These are phyloP conservation scores for Cynocephalus volans DNA, from an alignment of 2,113 vertebrate genomes.

Conservation along the genomic window DNA sequence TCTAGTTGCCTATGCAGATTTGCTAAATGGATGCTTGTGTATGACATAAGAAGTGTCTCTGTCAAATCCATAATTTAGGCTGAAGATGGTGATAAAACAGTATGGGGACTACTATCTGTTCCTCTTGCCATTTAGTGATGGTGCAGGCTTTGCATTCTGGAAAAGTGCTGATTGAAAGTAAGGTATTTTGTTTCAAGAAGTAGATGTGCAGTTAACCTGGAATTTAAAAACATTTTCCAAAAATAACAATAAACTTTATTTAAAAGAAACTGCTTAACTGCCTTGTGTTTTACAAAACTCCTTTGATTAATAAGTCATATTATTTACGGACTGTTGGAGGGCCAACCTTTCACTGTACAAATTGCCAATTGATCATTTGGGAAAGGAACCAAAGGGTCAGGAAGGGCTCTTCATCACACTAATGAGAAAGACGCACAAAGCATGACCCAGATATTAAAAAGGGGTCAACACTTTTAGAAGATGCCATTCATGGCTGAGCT, in stretches of 20 bases:
- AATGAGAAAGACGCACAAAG: constrained; percentile 67
- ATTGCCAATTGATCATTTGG: neutral
- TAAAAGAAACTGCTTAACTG: neutral
- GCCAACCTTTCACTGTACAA: constrained; percentile 47
- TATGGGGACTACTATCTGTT: neutral
- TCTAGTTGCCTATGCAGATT: neutral
- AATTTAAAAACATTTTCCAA: constrained; percentile 38
- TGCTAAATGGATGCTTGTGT: neutral
- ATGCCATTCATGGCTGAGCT: neutral
- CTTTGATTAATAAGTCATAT: constrained; percentile 53
- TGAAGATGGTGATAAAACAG: neutral
- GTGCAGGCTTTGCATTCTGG: neutral
- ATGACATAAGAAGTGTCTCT: neutral
- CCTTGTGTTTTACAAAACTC: constrained; percentile 15
- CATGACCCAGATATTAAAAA: constrained; percentile 39
- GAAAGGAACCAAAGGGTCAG: constrained; percentile 29
- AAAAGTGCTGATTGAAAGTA: neutral
- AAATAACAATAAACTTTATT: constrained; percentile 21
- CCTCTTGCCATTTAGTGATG: neutral
- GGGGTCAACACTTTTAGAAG: neutral
- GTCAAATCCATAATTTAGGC: neutral
- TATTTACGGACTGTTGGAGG: constrained; percentile 64
- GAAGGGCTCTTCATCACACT: constrained; percentile 19
- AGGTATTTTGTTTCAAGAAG: constrained; percentile 40
- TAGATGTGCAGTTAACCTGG: neutral